Evolutionary conservation across 2,113 vertebrate species (phyloP).

Genomic region (Panthera tigris): DNA sequence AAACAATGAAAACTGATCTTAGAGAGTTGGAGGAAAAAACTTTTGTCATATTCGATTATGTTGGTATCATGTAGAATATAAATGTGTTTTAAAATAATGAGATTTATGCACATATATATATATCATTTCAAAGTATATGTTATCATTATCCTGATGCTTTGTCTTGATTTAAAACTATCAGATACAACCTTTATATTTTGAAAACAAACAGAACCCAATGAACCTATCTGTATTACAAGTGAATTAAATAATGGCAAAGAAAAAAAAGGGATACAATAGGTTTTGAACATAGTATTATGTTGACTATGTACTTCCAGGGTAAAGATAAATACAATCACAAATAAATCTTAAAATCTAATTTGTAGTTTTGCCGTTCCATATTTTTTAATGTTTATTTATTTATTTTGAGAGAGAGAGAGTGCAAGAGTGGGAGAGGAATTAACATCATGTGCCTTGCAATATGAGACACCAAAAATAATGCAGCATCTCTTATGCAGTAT

Average conservation of each 20-base stretch:
- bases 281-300: neutral
- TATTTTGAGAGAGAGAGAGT: too few species aligned
- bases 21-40: neutral
- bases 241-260: neutral
- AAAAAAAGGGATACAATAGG: neutral
- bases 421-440: neutral
- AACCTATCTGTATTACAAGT: neutral
- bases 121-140: neutral
- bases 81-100: neutral
- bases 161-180: neutral
- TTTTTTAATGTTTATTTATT: too few species aligned
- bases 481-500: neutral
- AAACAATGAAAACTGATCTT: neutral
- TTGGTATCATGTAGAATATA: neutral
- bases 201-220: neutral
- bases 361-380: neutral
- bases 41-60: neutral
- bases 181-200: neutral
- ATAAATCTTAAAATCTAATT: neutral
- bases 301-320: neutral
- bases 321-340: neutral
- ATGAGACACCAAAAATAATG: neutral
- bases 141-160: neutral
- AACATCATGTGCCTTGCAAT: neutral
- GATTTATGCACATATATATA: rapidly evolving